Evolutionary conservation across 1,140 invertebrate species (phyloP).

Genomic region (Patella vulgata): DNA sequence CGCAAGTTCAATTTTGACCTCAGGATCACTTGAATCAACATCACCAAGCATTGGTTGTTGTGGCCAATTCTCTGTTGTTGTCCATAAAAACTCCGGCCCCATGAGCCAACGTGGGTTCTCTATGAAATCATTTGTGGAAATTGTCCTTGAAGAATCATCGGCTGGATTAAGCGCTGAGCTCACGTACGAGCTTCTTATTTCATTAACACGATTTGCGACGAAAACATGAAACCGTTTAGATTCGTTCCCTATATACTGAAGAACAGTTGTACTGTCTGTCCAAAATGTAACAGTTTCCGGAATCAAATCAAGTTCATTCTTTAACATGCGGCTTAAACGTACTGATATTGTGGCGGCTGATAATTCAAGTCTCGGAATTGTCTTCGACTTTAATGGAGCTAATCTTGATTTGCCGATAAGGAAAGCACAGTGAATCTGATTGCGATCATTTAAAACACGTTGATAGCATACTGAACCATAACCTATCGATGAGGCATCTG

Average conservation of each 20-base stretch:
- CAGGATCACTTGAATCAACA: not conserved
- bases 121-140: not conserved
- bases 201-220: constrained; percentile 21
- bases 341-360: constrained; percentile 61
- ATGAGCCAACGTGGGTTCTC: constrained; percentile 8
- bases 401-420: no score
- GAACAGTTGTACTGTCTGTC: constrained; percentile 2
- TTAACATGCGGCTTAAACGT: constrained; percentile 32
- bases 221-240: constrained; percentile 7
- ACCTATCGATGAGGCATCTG: no score
- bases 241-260: no score
- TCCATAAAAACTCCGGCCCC: constrained; percentile 9
- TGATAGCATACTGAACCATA: no score
- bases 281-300: not conserved
- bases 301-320: not conserved
- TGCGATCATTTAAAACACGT: no score
- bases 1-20: no score
- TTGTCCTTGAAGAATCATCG: no score
- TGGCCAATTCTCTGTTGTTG: not conserved
- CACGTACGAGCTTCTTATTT: constrained; percentile 16
- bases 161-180: no score
- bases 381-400: constrained; percentile 39
- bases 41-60: not conserved
- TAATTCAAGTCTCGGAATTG: constrained; percentile 65
- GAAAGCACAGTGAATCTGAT: no score